Evolutionary conservation across 2,888 invertebrate species (phyloP).

Genomic region (Polymixis flavicincta): DNA sequence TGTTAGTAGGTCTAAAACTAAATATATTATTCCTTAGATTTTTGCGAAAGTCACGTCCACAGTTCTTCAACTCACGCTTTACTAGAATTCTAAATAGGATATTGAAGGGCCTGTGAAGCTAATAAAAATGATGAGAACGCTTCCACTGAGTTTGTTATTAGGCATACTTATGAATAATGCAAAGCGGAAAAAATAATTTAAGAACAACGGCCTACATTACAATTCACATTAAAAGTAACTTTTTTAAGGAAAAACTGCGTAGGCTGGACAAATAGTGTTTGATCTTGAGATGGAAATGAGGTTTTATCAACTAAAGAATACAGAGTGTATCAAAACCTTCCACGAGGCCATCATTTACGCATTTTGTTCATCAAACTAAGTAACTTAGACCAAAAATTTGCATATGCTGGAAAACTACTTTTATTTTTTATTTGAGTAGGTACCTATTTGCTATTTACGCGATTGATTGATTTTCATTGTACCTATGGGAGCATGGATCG

Average conservation of each 20-base stretch:
- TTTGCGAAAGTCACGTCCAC: neutral
- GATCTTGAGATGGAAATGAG: slow-evolving; percentile 12
- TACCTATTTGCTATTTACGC: neutral
- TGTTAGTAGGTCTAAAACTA: neutral
- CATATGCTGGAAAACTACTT: neutral
- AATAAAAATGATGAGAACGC: slow-evolving; percentile 68
- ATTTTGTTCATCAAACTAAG: neutral
- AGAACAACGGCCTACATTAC: slow-evolving; percentile 51
- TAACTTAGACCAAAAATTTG: neutral
- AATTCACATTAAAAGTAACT: slow-evolving; percentile 48
- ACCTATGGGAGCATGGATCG: neutral
- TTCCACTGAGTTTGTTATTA: slow-evolving; percentile 64
- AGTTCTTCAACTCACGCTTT: slow-evolving; percentile 45
- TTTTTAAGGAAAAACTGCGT: slow-evolving; percentile 30
- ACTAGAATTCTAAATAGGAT: slow-evolving; percentile 58
- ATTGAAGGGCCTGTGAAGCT: slow-evolving; percentile 64
- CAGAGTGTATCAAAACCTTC: neutral
- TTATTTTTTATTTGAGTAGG: neutral
- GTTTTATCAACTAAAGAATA: neutral
- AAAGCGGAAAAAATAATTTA: slow-evolving; percentile 62
- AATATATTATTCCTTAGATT: neutral
- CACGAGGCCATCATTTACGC: neutral
- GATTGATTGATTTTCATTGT: neutral
- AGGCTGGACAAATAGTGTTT: slow-evolving; percentile 15
- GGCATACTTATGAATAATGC: slow-evolving; percentile 68